Conservation (phyloP, 2,113 vertebrate genomes). For the Cyprinodon variegatus region DNA sequence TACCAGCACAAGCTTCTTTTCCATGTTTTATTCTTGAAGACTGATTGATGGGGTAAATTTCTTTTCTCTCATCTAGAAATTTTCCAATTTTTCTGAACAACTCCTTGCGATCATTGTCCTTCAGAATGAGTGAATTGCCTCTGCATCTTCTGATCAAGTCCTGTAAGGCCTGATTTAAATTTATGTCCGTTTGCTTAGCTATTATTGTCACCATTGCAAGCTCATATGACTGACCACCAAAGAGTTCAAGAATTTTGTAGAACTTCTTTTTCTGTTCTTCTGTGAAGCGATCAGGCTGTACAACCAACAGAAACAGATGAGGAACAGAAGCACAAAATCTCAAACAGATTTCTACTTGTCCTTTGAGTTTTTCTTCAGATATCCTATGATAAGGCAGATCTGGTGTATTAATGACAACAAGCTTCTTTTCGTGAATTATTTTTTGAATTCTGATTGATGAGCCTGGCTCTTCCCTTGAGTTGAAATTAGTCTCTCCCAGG, state of each 20-base stretch:
- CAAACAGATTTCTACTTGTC: neutral
- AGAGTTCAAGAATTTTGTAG: neutral
- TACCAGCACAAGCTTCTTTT: too few relatives aligned
- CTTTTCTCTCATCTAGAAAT: fast-evolving
- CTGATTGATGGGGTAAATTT: too few relatives aligned
- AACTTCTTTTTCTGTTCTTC: neutral
- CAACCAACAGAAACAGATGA: constrained; percentile 6
- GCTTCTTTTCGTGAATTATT: neutral
- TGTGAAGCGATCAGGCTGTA: constrained; percentile 1
- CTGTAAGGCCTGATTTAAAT: neutral
- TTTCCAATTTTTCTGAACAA: neutral
- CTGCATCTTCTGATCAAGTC: fast-evolving
- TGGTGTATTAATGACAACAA: neutral
- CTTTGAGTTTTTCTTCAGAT: neutral
- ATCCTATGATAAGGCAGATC: neutral
- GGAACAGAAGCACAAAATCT: neutral
- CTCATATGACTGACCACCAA: neutral
- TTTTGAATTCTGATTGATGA: neutral
- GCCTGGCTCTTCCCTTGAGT: neutral
- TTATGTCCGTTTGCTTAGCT: neutral
- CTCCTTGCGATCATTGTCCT: neutral
- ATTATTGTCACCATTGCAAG: neutral
- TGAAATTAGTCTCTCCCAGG: neutral
- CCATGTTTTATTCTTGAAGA: too few relatives aligned
- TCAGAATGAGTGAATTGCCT: neutral